Percentiles rank a stretch among this genome's conserved stretches.
Conservation (phyloP, 2,888 invertebrate genomes). For the Drosophila macrothrix region DNA sequence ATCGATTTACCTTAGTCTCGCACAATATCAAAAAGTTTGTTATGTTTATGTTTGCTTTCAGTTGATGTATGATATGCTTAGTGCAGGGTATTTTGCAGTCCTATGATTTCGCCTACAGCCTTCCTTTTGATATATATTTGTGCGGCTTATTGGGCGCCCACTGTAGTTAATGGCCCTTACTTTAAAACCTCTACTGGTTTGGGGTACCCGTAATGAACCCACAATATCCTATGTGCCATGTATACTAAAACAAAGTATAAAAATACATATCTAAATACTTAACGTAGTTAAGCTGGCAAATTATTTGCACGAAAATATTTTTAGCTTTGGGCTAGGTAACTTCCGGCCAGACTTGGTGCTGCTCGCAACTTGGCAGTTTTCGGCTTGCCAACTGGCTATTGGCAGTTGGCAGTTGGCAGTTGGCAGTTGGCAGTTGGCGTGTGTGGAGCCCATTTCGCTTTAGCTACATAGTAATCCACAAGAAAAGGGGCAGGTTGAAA, state of each 20-base stretch:
- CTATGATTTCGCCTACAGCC: neutral
- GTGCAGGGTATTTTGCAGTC: neutral
- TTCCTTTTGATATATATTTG: neutral
- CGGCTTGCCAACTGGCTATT: conserved; percentile 34
- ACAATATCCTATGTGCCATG: conserved; percentile 8
- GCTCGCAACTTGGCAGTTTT: conserved; percentile 39
- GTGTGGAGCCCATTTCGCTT: conserved; percentile 70
- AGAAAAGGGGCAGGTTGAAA: conserved; percentile 25
- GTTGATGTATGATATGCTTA: neutral
- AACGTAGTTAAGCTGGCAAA: conserved; percentile 73
- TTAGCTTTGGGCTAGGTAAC: conserved; percentile 54
- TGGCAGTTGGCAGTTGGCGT: conserved; percentile 66
- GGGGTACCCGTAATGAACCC: conserved; percentile 11
- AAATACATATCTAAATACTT: conserved; percentile 67
- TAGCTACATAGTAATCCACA: conserved; percentile 15
- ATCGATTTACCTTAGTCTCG: neutral
- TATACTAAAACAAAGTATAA: conserved; percentile 38
- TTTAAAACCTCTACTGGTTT: neutral
- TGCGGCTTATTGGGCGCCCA: neutral
- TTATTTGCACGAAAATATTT: conserved; percentile 80
- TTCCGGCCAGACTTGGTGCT: conserved; percentile 55
- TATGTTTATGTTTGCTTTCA: neutral
- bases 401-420: conserved; percentile 30
- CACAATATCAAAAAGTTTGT: conserved; percentile 1
- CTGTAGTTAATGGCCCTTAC: conserved; percentile 9